Evolutionary conservation across 2,888 invertebrate genomes (phyloP).

Genomic region (Auanema sp.): DNA sequence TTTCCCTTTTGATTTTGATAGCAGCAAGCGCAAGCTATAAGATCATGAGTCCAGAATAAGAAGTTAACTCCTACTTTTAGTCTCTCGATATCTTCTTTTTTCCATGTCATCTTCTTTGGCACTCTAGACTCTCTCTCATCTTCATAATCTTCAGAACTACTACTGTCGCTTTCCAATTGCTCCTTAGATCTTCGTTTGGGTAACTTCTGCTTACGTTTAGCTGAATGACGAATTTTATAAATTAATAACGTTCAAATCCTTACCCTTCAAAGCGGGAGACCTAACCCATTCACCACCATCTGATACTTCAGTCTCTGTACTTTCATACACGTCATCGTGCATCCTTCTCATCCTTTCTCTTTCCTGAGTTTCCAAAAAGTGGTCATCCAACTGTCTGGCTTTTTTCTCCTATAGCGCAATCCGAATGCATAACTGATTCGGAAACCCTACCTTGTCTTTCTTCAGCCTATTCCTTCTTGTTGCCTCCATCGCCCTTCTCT

Average conservation of each 20-base stretch:
- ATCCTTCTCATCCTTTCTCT: too few relatives aligned
- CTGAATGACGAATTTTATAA: background rate
- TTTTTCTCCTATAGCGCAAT: background rate
- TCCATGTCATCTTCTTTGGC: constrained; percentile 7
- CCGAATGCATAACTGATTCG: background rate
- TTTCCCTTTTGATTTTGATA: background rate
- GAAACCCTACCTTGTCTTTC: background rate
- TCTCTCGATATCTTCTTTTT: background rate
- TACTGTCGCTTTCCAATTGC: background rate
- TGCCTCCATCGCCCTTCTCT: background rate
- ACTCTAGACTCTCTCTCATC: background rate
- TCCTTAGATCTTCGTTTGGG: background rate
- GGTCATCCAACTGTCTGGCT: too few relatives aligned
- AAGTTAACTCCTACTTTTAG: background rate
- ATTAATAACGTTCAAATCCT: background rate
- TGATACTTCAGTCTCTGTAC: background rate
- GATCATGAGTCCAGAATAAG: background rate
- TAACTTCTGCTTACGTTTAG: background rate
- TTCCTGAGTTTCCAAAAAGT: background rate
- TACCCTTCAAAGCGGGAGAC: background rate
- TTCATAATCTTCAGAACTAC: constrained; percentile 1
- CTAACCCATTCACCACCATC: constrained; percentile 7
- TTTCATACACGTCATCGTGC: constrained; percentile 1
- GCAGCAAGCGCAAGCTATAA: background rate
- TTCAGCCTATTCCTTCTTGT: background rate